phyloP scores from a whole-genome alignment of 2,888 invertebrate species.

The Habroteleia sp. region DNA sequence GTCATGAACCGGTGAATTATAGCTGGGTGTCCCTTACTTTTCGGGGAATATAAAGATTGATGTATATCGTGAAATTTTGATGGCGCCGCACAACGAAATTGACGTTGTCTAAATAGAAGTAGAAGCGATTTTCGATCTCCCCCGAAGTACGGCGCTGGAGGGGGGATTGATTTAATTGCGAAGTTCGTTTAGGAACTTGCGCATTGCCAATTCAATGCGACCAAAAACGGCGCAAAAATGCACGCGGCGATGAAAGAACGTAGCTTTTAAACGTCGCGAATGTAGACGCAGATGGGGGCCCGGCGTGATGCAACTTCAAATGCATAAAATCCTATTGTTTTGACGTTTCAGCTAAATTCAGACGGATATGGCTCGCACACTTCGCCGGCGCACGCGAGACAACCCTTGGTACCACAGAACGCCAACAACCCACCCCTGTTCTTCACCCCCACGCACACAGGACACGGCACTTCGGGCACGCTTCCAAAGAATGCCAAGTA shows the following conservation, averaged over 20 bases:
- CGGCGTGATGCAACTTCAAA: conserved; percentile 12
- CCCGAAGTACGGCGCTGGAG: too few relatives aligned
- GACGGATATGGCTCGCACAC: conserved; percentile 94
- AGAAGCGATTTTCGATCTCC: too few relatives aligned
- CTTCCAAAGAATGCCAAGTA: conserved; percentile 95
- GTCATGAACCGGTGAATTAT: background rate
- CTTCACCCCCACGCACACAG: conserved; percentile 81
- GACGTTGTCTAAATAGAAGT: background rate
- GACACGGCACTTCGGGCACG: conserved; percentile 82
- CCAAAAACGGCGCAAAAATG: conserved; percentile 8
- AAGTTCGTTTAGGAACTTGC: too few relatives aligned
- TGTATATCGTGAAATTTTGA: background rate
- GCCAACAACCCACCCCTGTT: conserved; percentile 80
- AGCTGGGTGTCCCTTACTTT: background rate
- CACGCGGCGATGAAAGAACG: too few relatives aligned
- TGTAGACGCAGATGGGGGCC: too few relatives aligned
- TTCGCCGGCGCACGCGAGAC: conserved; percentile 88
- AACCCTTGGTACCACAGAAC: conserved; percentile 89
- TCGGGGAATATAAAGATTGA: conserved; percentile 9
- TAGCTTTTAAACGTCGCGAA: too few relatives aligned
- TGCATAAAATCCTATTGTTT: conserved; percentile 39
- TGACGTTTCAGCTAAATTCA: conserved; percentile 87
- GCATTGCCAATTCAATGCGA: too few relatives aligned
- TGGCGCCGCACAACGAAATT: background rate
- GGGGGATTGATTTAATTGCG: too few relatives aligned